Base-by-base conservation (phyloP, 2,888 invertebrate species). In the Pachliopta kotzebuea region DNA sequence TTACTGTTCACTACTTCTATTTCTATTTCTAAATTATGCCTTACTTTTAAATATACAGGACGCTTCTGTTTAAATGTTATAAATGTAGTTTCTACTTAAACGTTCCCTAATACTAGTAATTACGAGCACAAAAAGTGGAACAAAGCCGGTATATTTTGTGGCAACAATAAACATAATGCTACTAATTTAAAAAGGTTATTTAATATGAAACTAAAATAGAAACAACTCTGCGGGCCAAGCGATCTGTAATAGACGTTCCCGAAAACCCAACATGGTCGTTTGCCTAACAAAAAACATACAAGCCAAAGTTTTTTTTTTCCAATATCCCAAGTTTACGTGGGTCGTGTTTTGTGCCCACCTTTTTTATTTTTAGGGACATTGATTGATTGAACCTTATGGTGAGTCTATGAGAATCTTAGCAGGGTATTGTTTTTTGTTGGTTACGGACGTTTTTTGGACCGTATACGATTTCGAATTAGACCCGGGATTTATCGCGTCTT, bases 381-480 rank as follows among this genome's bases (percentile, higher is more conserved):
- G 90, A 90, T 90, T 89, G 90, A 90, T 90, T 87, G 87, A 84
- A 84, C 90, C 84, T 88, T 88, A 86, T 86, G 81, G 83, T 78
- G 80, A 75, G 79, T 80, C 86, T 88, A 86, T 89, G 87, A 84
- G 88, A 84, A 87, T 81, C 84, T 78, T 83, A 74, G 85, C 78
- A 75, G 83, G 84, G 81, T 76, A 85, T 85, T 85, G 84, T 86
- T 87, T 88, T 89, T 89, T 88, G 77, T 77, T 21, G 64, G 66
- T 74, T 60, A 63, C 54, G 70, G 72, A 68, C 67, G 75, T 79
- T 81, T 83, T 83, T 80, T 67, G n/a, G 67, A 70, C 71, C 62
- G 69, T 71, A 73, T 77, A 74, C 70, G 73, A 69, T 76, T 82
- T 76, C 62, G 69, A 76, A 77, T 75, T 69, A 70, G 74, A 78